Percentiles rank a stretch among this genome's conserved stretches.
phyloP scores from a whole-genome alignment of 2,888 invertebrate species.

The Prenolepis imparis region DNA sequence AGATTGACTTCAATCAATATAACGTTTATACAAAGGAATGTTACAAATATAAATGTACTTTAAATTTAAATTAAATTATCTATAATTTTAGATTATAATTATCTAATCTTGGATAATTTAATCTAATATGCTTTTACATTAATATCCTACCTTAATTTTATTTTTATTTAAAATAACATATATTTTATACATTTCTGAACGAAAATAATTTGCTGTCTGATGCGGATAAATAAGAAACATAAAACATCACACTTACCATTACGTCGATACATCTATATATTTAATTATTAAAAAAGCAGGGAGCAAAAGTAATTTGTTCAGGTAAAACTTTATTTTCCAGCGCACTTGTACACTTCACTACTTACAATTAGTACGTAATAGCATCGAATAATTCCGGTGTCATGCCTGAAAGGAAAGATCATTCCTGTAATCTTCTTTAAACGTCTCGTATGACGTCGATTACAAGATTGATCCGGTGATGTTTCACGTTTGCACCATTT shows the following conservation, averaged over 20 bases:
- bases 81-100: background rate
- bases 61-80: background rate
- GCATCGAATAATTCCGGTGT: conserved; percentile 24
- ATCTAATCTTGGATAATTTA: background rate
- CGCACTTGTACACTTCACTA: background rate
- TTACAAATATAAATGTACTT: background rate
- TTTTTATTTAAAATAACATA: background rate
- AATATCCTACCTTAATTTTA: background rate
- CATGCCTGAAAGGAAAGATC: conserved; percentile 6
- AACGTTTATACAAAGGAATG: background rate
- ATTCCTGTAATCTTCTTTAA: conserved; percentile 34
- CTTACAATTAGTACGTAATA: conserved; percentile 7
- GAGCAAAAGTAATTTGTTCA: background rate
- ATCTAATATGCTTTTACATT: background rate
- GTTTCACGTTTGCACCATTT: background rate
- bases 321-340: conserved; percentile 1
- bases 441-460: background rate
- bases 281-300: background rate
- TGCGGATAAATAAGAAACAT: background rate
- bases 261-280: background rate
- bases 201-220: background rate
- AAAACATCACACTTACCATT: background rate
- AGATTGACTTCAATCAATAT: background rate
- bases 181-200: background rate
- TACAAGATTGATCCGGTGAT: background rate